Evolutionary conservation across 1,140 invertebrate species (phyloP).

Genomic region (Mya arenaria): DNA sequence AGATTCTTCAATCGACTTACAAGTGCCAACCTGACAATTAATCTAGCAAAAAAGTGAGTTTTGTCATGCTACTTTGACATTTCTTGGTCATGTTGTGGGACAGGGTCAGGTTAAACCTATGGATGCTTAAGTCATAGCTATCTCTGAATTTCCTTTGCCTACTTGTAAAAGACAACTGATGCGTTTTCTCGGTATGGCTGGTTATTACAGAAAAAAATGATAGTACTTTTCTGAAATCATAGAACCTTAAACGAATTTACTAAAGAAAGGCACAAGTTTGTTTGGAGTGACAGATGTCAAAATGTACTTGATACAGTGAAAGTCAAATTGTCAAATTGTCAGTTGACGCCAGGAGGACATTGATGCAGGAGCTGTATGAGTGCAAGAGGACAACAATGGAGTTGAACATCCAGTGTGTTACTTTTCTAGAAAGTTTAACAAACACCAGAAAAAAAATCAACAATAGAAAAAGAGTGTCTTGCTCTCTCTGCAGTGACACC

Average conservation of each 20-base stretch:
- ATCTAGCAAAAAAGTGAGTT: too few species aligned
- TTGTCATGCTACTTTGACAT: too few species aligned
- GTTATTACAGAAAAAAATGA: not conserved
- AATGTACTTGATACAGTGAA: not conserved
- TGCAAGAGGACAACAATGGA: constrained; percentile 32
- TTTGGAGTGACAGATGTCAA: not conserved
- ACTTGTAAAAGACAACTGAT: too few species aligned
- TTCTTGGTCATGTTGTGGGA: too few species aligned
- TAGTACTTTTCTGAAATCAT: not conserved
- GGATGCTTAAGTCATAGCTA: constrained; percentile 13
- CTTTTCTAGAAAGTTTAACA: constrained; percentile 35
- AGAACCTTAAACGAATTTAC: constrained; percentile 8
- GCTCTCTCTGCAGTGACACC: too few species aligned
- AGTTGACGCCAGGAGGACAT: not conserved
- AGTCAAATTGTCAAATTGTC: not conserved
- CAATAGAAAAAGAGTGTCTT: too few species aligned
- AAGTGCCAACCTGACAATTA: too few species aligned
- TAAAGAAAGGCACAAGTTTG: not conserved
- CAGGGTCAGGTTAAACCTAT: too few species aligned
- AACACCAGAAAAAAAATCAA: constrained; percentile 40
- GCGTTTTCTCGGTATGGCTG: constrained; percentile 12
- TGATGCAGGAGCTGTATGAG: not conserved
- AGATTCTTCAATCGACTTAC: too few species aligned
- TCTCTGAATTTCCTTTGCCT: constrained; percentile 1
- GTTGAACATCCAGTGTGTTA: constrained; percentile 30